Evolutionary conservation across 2,888 invertebrate species (phyloP), one percentile per base, ranked within the genome.

Genomic region (Panzeria rudis): DNA sequence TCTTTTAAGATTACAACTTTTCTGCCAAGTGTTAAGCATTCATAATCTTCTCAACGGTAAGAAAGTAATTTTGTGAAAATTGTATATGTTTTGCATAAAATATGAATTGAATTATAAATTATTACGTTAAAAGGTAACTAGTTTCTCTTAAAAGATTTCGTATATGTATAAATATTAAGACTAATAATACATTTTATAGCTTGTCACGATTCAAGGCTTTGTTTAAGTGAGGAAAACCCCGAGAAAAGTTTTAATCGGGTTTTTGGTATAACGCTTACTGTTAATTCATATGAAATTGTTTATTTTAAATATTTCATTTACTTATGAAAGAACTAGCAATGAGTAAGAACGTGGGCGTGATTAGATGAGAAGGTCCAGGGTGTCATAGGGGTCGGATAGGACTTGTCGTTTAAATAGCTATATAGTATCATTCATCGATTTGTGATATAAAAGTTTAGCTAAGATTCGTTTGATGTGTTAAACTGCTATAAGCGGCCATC

Each of bases 171-270:
- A 72, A 4, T 32, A 20, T 59, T 72, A 29, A 5, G 6, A 29
- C 29, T 32, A 15, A 41, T 4, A n/a, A 2, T 59, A 29, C 7
- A 3, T 50, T 15, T 44, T 38, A 0, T 50, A 32, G 4, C 13
- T 8, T 15, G 50, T 20, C 20, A 61, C 8, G 9, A 5, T 13
- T 2, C n/a, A 38, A n/a, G 13, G 3, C 3, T 29, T 15, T 32
- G 7, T 23, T 50, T 7, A 41, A 41, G 29, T 20, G 41, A 3
- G 8, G 0, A 47, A 25, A 56, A 29, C 1, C 35, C 5, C 0
- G 2, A 29, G 32, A 15, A 75, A 81, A 75, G n/a, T 81, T 75
- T 61, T 66, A 73, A 72, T 66, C 71, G 35, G n/a, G 9, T 73
- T 47, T 35, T 44, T 6, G n/a, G n/a, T n/a, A 54, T 32, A 73